phyloP scores from a whole-genome alignment of 2,113 vertebrate species.

The Coracopsis vasa region DNA sequence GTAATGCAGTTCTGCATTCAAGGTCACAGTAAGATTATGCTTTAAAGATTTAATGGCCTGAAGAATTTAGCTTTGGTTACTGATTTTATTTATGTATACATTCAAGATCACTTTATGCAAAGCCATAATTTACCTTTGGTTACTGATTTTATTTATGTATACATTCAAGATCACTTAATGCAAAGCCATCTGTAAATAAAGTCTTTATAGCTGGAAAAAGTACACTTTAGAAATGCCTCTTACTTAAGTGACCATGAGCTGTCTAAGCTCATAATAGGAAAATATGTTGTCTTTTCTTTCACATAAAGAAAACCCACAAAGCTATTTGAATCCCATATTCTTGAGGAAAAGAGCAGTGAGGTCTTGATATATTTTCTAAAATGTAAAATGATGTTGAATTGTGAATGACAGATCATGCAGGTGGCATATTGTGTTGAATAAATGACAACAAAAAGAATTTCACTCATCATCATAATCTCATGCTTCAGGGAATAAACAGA shows the following conservation, averaged over 20 bases:
- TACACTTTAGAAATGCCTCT: neutral
- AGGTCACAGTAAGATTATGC: neutral
- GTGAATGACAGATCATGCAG: neutral
- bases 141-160: neutral
- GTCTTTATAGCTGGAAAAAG: neutral
- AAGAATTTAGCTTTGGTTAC: neutral
- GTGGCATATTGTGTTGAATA: neutral
- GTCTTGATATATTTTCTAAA: neutral
- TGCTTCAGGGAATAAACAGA: neutral
- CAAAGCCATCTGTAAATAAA: neutral
- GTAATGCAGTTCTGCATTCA: neutral
- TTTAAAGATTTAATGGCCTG: neutral
- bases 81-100: neutral
- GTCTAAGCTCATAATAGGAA: neutral
- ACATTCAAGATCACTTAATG: neutral
- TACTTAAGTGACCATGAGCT: neutral
- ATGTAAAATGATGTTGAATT: neutral
- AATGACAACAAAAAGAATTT: neutral
- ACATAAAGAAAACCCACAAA: neutral
- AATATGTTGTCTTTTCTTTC: neutral
- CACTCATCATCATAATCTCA: neutral
- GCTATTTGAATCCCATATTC: neutral
- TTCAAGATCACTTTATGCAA: neutral
- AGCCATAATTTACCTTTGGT: too few species aligned
- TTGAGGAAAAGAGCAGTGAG: neutral